Evolutionary conservation across 2,797 vertebrate species (phyloP).

Genomic region (Chelon labrosus): DNA sequence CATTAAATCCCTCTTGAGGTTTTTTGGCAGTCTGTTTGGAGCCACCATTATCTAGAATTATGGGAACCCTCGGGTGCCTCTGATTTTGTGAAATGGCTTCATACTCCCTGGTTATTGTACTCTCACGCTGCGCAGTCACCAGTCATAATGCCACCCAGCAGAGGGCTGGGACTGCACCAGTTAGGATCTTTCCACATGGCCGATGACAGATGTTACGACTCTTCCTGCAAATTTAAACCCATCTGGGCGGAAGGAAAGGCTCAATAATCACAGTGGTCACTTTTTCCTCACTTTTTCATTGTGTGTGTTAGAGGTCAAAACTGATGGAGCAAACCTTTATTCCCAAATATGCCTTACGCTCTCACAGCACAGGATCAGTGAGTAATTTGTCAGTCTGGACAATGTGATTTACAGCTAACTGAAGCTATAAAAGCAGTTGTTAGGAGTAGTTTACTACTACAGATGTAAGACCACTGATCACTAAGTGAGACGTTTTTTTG

Average conservation of each 20-base stretch:
- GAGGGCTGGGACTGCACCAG: constrained; percentile 28
- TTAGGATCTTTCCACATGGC: constrained; percentile 28
- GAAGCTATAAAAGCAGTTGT: too few relatives aligned
- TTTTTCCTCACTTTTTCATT: background rate
- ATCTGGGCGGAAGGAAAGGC: constrained; percentile 10
- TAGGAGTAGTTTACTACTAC: too few relatives aligned
- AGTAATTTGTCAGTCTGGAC: background rate
- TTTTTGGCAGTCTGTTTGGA: constrained; percentile 29
- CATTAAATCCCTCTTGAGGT: constrained; percentile 35
- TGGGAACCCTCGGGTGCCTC: constrained; percentile 40
- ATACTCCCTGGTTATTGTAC: constrained; percentile 46
- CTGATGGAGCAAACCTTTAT: background rate
- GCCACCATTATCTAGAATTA: constrained; percentile 56
- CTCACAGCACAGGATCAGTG: background rate
- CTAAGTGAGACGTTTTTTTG: too few relatives aligned
- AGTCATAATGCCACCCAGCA: constrained; percentile 51
- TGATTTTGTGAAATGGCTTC: constrained; percentile 49
- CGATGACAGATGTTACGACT: constrained; percentile 29
- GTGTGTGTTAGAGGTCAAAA: background rate
- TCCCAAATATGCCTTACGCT: background rate
- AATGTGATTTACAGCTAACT: too few relatives aligned
- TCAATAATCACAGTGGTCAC: constrained; percentile 20
- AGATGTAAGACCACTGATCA: too few relatives aligned
- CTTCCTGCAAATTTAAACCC: constrained; percentile 21
- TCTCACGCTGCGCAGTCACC: constrained; percentile 53